Base-by-base conservation (phyloP, 1,140 invertebrate genomes). In the Caenorhabditis tropicalis region DNA sequence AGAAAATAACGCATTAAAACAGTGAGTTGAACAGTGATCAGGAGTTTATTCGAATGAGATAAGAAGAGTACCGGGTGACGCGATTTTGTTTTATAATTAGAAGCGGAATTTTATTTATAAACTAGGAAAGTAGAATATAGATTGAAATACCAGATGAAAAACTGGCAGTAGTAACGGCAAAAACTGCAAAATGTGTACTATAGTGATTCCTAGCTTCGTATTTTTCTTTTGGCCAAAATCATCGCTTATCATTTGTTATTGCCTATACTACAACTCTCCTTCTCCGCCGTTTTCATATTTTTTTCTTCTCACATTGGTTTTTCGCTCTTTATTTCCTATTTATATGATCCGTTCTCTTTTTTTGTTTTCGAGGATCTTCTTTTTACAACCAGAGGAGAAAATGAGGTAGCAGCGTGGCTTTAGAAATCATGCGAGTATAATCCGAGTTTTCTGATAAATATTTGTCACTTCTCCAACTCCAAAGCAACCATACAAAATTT, bases 381-480 rank as follows among this genome's bases (percentile, higher is more conserved):
- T 5, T 33, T 15, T 74, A 24, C 65, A 74, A 43, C 24, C 36
- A 74, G n/a, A 24, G n/a, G 2, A 43, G 15, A 74, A 74, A 74
- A 24, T 19, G 21, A 43, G 33, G 36, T 15, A 70, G 7, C 4
- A 19, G 19, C 0, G n/a, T 4, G n/a, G 33, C 58, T 65, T 46
- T 36, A 10, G 3, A 43, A 46, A 4, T 43, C 65, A 43, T 24
- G 1, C 36, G 6, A 74, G 65, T 46, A 74, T 74, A 74, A 74
- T 74, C 65, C 65, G 0, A 3, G 65, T n/a, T n/a, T 7, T 65
- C 58, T 65, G 36, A 74, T 74, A 74, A 74, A 74, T 74, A 74
- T 74, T 74, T 74, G 65, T 74, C 36, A 27, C 36, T 24, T 24
- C 36, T 43, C 65, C 36, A 19, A 58, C 36, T 24, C 65, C 7